Base-by-base conservation (phyloP, 1,140 invertebrate species). In the Drosophila kurseongensis region DNA sequence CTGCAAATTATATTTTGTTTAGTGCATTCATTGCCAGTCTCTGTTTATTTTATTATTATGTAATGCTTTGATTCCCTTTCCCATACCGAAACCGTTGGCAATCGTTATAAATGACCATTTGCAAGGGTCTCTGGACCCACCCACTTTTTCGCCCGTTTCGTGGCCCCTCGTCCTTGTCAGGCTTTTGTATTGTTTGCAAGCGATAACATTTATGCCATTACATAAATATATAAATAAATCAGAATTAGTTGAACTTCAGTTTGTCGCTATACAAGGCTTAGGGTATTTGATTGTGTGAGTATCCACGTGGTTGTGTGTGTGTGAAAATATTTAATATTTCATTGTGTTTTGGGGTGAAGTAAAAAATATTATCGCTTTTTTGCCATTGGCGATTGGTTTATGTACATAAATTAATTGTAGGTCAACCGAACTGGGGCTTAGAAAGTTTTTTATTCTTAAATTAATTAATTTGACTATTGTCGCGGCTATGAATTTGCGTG, bases 101-200 rank as follows among this genome's bases (percentile, higher is more conserved):
- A 89, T 88, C 84, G 68, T 88, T 88, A 89, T 88, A 88, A 88
- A 88, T 88, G 84, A 89, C 83, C 83, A 63, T 80, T 88, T 69
- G 83, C 67, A 56, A 58, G 76, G 47, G 62, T 44, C 23, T 35
- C 23, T 14, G 27, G 41, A 42, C 38, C 42, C n/a, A 38, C 9
- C 18, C 10, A 18, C 13, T 42, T 18, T 16, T 36, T 10, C 16
- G 7, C 35, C 18, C 51, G 16, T 58, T 52, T 44, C 29, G 59
- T 59, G 35, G 51, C 60, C 75, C 75, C 72, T 88, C 40, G 74
- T 78, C 57, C 36, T 57, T 78, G 75, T 78, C 66, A 72, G 67
- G 55, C 67, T 72, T 78, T 78, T 78, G 76, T 69, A 65, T 78
- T 78, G 67, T 76, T 76, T 85, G 84, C 57, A 45, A 62, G 84